Evolutionary conservation across 1,140 invertebrate genomes (phyloP), one percentile per base, ranked within the genome.

Genomic region (Odontomachus brunneus): DNA sequence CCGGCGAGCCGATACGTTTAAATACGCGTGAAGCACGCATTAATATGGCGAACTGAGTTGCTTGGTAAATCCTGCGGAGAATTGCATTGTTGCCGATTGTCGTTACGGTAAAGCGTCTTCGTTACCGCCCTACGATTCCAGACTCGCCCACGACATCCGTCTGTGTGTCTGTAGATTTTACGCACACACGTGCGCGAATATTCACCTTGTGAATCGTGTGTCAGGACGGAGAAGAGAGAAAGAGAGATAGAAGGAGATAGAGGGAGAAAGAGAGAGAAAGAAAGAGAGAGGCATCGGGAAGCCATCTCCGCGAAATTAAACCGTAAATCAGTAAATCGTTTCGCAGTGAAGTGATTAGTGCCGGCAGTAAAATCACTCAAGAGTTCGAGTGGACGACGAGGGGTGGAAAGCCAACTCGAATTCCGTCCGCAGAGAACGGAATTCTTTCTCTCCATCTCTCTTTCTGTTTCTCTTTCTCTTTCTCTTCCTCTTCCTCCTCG

Each of bases 321-420:
- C 76, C 74, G 88, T 88, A 88, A 88, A 88, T 88, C 86, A 85
- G 87, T 73, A 82, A 88, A 88, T 88, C 82, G 86, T 85, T 88
- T 88, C 67, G 76, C 87, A 82, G 59, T 71, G 55, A 88, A 84
- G 76, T 84, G 86, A 88, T 88, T 85, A 88, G 86, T 88, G 83
- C 83, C 85, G 85, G 74, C 59, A 84, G 86, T 88, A 85, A 87
- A 88, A 60, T 82, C 76, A 57, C 48, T 60, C 19, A 19, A 59
- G 48, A 81, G 51, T 51, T 81, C 4, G 60, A 62, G 59, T 71
- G 76, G 48, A 38, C 53, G 81, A 60, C n/a, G 19, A 1, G 63
- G 66, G 53, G 14, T 44, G 69, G 63, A 60, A 71, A 82, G 55
- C n/a, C 69, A 53, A 26, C 19, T 24, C 29, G 62, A 81, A 81